A percentile compares a stretch with the other conserved stretches of the same genome.
Conservation (phyloP, 2,113 vertebrate species). For the Megaceryle torquata region DNA sequence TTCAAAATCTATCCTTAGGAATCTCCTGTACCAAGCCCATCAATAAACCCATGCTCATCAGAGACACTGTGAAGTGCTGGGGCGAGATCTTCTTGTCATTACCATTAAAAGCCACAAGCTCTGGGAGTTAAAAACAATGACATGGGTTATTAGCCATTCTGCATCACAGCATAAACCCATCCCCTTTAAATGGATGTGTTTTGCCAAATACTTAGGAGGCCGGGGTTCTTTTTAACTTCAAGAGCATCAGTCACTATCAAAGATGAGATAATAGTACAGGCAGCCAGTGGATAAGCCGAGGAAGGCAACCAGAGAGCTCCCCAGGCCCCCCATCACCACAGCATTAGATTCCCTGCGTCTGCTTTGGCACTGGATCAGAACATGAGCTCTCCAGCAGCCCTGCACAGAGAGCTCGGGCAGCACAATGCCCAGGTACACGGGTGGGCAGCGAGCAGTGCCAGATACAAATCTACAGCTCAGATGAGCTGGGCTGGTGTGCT, state of each 20-base stretch:
- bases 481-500: neutral
- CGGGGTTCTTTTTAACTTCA: neutral
- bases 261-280: neutral
- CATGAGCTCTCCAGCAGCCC: neutral
- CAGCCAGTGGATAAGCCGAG: neutral
- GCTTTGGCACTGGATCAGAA: neutral
- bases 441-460: neutral
- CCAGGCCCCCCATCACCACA: neutral
- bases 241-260: neutral
- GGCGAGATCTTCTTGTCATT: neutral
- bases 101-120: neutral
- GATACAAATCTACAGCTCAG: neutral
- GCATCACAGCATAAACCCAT: neutral
- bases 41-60: neutral
- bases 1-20: neutral
- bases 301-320: neutral
- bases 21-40: neutral
- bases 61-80: neutral
- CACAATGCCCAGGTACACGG: neutral
- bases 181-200: neutral
- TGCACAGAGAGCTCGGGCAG: neutral
- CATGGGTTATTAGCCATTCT: neutral
- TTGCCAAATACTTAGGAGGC: neutral
- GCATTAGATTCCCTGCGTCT: neutral
- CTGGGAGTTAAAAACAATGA: neutral